These are phyloP conservation scores for Oxystoma pomonae DNA, from an alignment of 2,888 invertebrate genomes.

Conservation along the genomic window DNA sequence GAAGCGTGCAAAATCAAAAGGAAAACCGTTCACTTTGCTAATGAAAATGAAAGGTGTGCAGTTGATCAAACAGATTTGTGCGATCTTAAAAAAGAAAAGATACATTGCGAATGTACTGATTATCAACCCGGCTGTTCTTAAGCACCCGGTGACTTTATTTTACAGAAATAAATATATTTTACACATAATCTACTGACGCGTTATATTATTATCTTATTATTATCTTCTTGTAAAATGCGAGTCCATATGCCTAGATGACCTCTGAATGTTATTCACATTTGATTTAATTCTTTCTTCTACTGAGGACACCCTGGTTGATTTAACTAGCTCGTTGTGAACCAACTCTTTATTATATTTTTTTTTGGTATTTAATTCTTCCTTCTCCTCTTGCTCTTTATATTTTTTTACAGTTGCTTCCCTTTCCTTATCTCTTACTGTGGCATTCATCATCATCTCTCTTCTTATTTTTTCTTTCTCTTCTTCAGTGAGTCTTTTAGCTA, in stretches of 20 bases:
- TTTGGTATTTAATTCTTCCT: constrained; percentile 48
- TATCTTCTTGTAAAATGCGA: constrained; percentile 66
- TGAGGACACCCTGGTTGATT: constrained; percentile 61
- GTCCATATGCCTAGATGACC: constrained; percentile 75
- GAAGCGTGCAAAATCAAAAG: constrained; percentile 37
- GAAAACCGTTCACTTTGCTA: constrained; percentile 38
- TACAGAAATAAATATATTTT: too few relatives aligned
- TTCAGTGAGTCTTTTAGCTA: constrained; percentile 49
- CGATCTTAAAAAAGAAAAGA: constrained; percentile 37
- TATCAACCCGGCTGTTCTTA: constrained; percentile 31
- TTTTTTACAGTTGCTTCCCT: constrained; percentile 60
- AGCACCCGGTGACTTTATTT: too few relatives aligned
- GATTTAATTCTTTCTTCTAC: constrained; percentile 83
- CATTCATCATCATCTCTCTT: constrained; percentile 81
- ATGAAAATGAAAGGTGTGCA: constrained; percentile 37
- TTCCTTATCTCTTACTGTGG: constrained; percentile 63
- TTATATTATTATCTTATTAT: constrained; percentile 8
- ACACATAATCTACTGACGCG: not conserved
- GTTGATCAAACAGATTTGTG: constrained; percentile 40
- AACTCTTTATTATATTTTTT: constrained; percentile 55
- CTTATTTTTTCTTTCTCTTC: constrained; percentile 67
- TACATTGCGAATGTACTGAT: constrained; percentile 40
- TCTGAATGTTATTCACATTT: constrained; percentile 86
- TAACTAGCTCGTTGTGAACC: constrained; percentile 59
- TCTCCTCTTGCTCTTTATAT: constrained; percentile 57